Conservation (phyloP, 2,888 invertebrate species). For the Cryptocephalus moraei region DNA sequence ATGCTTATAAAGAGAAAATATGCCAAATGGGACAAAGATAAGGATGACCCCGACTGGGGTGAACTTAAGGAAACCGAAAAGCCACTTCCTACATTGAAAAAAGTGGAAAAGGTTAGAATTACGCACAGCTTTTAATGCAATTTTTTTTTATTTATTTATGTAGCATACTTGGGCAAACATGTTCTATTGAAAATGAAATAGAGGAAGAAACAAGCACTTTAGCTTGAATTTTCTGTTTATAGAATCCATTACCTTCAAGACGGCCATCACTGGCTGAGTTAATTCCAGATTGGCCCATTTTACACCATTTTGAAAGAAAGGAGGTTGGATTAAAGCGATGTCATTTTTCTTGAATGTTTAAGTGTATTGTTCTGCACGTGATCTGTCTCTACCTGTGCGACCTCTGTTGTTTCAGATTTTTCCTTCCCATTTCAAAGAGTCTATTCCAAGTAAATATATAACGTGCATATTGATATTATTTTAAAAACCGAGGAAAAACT, state of each 20-base stretch:
- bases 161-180: too few species aligned
- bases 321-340: constrained; percentile 60
- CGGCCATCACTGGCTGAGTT: constrained; percentile 87
- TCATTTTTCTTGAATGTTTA: constrained; percentile 23
- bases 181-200: too few species aligned
- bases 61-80: constrained; percentile 87
- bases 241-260: constrained; percentile 49
- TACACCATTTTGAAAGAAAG: constrained; percentile 71
- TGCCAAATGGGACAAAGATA: constrained; percentile 85
- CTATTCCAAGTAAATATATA: too few species aligned
- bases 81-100: constrained; percentile 76
- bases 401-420: background rate
- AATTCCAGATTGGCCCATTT: constrained; percentile 93
- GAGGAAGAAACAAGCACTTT: too few species aligned
- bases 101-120: constrained; percentile 75
- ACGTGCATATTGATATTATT: too few species aligned
- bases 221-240: constrained; percentile 38
- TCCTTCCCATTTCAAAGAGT: constrained; percentile 1
- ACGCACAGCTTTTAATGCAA: too few species aligned
- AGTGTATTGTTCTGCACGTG: constrained; percentile 24
- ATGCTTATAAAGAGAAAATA: constrained; percentile 95
- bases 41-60: constrained; percentile 88
- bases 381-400: constrained; percentile 1
- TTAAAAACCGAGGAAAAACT: too few species aligned
- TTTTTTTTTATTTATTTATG: too few species aligned